Percentiles rank a stretch among this genome's conserved stretches.
phyloP scores from a whole-genome alignment of 2,797 vertebrate species.

The Florisuga fusca region DNA sequence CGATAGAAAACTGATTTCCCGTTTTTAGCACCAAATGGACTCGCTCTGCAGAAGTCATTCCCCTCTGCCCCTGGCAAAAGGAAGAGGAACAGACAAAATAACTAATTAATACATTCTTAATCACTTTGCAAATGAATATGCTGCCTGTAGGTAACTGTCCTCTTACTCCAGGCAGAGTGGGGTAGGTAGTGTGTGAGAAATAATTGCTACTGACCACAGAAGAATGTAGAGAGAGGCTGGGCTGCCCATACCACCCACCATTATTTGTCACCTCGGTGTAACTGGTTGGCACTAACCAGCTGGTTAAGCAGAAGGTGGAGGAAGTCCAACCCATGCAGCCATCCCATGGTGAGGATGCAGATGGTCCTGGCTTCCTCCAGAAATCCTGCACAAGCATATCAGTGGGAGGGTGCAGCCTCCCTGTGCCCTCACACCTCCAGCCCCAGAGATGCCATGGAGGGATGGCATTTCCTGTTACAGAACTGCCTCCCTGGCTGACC shows the following conservation, averaged over 20 bases:
- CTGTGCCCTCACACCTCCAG: rapidly evolving
- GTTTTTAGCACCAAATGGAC: slow-evolving; percentile 48
- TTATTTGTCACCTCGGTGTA: background rate
- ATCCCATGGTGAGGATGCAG: background rate
- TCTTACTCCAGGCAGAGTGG: background rate
- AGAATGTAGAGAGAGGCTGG: background rate
- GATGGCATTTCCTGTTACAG: rapidly evolving
- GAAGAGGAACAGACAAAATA: background rate
- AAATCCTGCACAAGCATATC: background rate
- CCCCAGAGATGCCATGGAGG: rapidly evolving
- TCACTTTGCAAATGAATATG: background rate
- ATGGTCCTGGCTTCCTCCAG: rapidly evolving
- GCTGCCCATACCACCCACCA: background rate
- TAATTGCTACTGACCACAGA: background rate
- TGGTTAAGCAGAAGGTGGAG: rapidly evolving
- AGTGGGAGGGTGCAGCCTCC: rapidly evolving
- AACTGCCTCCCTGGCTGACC: background rate
- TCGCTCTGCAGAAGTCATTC: background rate
- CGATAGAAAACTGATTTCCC: slow-evolving; percentile 67
- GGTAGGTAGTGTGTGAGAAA: background rate
- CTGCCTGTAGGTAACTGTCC: background rate
- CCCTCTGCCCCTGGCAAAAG: background rate
- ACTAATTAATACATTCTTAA: background rate
- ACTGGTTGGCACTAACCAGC: background rate
- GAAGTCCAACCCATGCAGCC: background rate